A percentile compares a stretch with the other conserved stretches of the same genome.
phyloP scores from a whole-genome alignment of 2,888 invertebrate species.

The Xestoiulus laeticollis region DNA sequence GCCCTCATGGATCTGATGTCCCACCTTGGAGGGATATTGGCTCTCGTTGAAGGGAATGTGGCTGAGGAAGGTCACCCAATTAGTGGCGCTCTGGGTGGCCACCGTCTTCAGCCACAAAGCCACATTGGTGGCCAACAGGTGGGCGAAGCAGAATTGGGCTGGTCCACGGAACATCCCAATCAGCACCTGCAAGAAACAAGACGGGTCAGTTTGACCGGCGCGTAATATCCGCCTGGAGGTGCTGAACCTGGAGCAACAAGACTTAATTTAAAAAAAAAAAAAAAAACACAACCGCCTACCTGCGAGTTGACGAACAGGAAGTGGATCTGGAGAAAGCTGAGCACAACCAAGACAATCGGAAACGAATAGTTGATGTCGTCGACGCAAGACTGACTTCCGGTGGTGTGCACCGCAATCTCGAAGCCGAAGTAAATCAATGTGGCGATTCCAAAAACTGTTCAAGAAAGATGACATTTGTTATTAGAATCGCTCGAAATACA shows the following conservation, averaged over 20 bases:
- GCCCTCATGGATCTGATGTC: not conserved
- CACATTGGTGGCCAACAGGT: constrained; percentile 69
- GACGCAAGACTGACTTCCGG: constrained; percentile 63
- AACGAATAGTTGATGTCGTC: constrained; percentile 68
- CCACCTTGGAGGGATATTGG: not conserved
- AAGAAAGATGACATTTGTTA: constrained; percentile 49
- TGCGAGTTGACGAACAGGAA: constrained; percentile 70
- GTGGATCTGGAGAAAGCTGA: constrained; percentile 71
- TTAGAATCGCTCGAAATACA: too few relatives aligned
- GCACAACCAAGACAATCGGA: constrained; percentile 69
- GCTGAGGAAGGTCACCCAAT: constrained; percentile 63
- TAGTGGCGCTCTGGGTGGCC: constrained; percentile 69
- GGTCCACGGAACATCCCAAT: constrained; percentile 66
- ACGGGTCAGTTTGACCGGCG: constrained; percentile 14
- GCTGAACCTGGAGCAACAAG: too few relatives aligned
- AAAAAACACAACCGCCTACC: too few relatives aligned
- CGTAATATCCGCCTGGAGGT: too few relatives aligned
- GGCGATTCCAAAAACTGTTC: constrained; percentile 68
- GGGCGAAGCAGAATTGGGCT: constrained; percentile 69
- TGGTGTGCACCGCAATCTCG: constrained; percentile 69
- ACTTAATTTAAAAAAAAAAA: too few relatives aligned
- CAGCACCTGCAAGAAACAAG: constrained; percentile 64
- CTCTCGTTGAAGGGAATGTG: constrained; percentile 12
- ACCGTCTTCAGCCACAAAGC: constrained; percentile 68
- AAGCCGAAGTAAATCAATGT: constrained; percentile 69